Base-by-base conservation (phyloP, 1,140 invertebrate genomes). In the Musca domestica region DNA sequence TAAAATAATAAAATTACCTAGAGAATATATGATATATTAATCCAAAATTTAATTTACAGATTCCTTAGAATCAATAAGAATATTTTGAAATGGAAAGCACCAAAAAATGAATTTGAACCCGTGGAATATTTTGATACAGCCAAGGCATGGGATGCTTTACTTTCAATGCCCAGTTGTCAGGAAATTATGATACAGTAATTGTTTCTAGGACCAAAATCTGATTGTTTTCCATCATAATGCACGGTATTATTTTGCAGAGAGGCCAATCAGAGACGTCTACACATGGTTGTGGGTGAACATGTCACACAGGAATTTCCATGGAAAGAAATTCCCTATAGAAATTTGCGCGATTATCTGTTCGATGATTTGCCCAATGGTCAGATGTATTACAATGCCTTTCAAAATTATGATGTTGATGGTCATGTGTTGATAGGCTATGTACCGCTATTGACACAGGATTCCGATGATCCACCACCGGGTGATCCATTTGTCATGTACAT, bases 231-330 rank as follows among this genome's bases (percentile, higher is more conserved):
- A 30, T 30, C 3, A 30, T 9, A 9, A 30, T 10, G 34, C 2
- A 41, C 2, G 6, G 4, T 41, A 27, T 30, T 22, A 25, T 54
- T 30, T 64, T 67, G 12, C 15, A 73, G 68, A 25, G 22, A 46
- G 12, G 30, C 67, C 9, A 71, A 67, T 5, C 86, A 87, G 71
- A 77, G 81, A 58, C 72, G 77, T 23, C 80, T 87, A 7, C 83
- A 85, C 69, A 78, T 86, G 25, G 74, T 84, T 14, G 80, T 88
- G 61, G 86, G 86, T 15, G 70, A 78, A 1, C 83, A 87, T 74
- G 84, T 93, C 0, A 91, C 87, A 0, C 86, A 88, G 12, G 90
- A 92, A 77, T 88, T 86, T 75, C 90, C 91, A 1, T 93, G 91
- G 90, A 88, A 87, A 58, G 83, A 82, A 66, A 80, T 92, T 0